Evolutionary conservation across 2,113 vertebrate species (phyloP).

Genomic region (Redunca redunca): DNA sequence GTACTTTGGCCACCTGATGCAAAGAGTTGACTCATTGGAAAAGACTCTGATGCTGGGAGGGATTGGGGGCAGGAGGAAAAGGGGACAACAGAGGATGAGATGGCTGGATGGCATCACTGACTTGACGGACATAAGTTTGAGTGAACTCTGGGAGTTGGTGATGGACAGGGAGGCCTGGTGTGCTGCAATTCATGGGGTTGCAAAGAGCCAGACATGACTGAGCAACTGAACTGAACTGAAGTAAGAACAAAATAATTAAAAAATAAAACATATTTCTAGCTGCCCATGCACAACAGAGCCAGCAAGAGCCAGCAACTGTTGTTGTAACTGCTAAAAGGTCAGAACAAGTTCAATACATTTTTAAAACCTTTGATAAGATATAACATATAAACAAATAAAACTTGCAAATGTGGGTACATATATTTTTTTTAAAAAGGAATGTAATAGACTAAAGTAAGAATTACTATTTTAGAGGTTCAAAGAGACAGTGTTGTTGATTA

Average conservation of each 20-base stretch:
- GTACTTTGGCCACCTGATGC: too few relatives aligned
- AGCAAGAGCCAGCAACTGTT: background rate
- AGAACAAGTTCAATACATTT: background rate
- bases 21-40: too few relatives aligned
- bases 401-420: background rate
- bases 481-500: background rate
- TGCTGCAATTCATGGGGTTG: too few relatives aligned
- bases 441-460: background rate
- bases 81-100: too few relatives aligned
- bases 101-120: too few relatives aligned
- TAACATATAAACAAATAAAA: background rate
- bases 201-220: too few relatives aligned
- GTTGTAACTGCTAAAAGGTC: background rate
- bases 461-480: background rate
- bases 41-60: too few relatives aligned
- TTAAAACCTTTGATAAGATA: background rate
- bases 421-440: background rate
- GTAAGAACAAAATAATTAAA: background rate
- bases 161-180: too few relatives aligned
- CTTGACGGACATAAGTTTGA: rapidly evolving
- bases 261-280: background rate
- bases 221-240: background rate
- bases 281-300: background rate
- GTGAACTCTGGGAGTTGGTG: too few relatives aligned
- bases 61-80: too few relatives aligned